Percentiles rank a stretch among this genome's conserved stretches.
phyloP scores from a whole-genome alignment of 2,888 invertebrate species.

The Laothoe populi region DNA sequence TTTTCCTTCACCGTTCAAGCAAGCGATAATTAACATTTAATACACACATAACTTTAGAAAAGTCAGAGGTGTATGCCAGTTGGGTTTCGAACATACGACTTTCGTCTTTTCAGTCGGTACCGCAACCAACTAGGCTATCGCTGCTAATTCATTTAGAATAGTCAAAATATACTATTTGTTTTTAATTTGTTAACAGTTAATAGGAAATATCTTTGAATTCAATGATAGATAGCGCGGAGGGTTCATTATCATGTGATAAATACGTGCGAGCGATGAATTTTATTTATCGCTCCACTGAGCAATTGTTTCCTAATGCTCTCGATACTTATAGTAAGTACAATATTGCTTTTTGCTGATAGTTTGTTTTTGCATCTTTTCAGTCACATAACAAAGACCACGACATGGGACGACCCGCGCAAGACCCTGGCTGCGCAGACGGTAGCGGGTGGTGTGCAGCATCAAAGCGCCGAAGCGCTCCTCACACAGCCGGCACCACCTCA shows the following conservation, averaged over 20 bases:
- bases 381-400: conserved; percentile 94
- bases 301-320: conserved; percentile 8
- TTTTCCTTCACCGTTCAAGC: no score
- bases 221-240: conserved; percentile 13
- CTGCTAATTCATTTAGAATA: conserved; percentile 1
- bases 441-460: conserved; percentile 75
- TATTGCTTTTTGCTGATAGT: background rate
- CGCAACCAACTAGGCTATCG: no score
- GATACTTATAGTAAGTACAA: background rate
- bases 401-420: conserved; percentile 96
- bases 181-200: conserved; percentile 17
- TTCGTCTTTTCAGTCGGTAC: no score
- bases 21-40: no score
- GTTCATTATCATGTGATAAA: conserved; percentile 6
- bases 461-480: conserved; percentile 79
- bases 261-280: conserved; percentile 8
- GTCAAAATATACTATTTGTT: conserved; percentile 29
- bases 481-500: conserved; percentile 73
- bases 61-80: no score
- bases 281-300: conserved; percentile 8
- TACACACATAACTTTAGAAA: no score
- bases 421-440: conserved; percentile 88
- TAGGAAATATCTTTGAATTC: conserved; percentile 18
- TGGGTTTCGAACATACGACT: no score
- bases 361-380: conserved; percentile 76